A percentile compares a stretch with the other conserved stretches of the same genome.
These are phyloP conservation scores for Kobus ellipsiprymnus DNA, from an alignment of 2,113 vertebrate genomes.

Conservation along the genomic window DNA sequence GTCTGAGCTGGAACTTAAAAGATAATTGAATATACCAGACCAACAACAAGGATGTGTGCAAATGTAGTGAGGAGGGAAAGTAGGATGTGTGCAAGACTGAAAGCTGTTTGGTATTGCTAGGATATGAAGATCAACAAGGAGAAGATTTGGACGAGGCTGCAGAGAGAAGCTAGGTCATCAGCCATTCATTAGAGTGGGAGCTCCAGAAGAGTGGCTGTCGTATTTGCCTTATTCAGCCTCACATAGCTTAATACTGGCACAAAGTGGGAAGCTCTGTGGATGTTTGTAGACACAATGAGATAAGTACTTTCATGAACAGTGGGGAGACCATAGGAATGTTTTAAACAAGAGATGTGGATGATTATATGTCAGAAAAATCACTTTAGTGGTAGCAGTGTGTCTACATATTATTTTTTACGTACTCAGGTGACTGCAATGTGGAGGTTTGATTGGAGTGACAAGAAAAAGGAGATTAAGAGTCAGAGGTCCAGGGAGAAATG, in stretches of 20 bases:
- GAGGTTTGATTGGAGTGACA: background rate
- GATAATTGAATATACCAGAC: background rate
- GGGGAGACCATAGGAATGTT: background rate
- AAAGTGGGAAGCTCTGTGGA: background rate
- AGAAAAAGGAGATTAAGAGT: background rate
- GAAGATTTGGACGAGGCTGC: background rate
- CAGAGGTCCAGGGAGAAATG: background rate
- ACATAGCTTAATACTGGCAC: background rate
- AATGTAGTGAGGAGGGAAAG: background rate
- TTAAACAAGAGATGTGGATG: background rate
- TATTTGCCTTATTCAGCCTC: background rate
- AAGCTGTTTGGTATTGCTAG: background rate
- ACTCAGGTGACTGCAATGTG: background rate
- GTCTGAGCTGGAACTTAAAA: background rate
- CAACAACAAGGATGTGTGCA: background rate
- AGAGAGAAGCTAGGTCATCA: background rate
- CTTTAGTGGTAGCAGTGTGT: background rate
- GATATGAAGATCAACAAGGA: background rate
- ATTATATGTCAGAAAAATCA: background rate
- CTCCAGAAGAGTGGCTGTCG: fast-evolving
- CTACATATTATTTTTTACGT: background rate
- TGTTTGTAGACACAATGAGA: background rate
- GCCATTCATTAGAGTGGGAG: background rate
- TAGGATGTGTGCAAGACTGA: background rate
- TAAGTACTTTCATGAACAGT: background rate